Base-by-base conservation (phyloP, 2,888 invertebrate species). In the Polyommatus icarus region DNA sequence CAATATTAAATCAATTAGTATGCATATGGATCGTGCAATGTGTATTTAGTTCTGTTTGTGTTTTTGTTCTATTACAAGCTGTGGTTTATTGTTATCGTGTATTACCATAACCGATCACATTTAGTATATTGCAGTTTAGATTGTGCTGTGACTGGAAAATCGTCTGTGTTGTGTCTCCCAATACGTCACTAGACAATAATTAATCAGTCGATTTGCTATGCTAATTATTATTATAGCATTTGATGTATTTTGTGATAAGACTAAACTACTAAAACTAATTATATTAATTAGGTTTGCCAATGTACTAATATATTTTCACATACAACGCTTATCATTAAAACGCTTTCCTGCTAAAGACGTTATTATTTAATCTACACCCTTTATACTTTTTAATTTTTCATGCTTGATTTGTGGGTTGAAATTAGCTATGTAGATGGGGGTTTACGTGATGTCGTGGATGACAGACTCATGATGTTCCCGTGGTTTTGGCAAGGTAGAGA, bases 121-220 rank as follows among this genome's bases (percentile, higher is more conserved):
- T 24, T 61, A 24, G 50, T 50, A 29, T 54, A 54, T 29, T 29
- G 29, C 20, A 75, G 40, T n/a, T n/a, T 29, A 15, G 54, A 54
- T 54, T 75, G 75, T 54, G 54, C 20, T 75, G 75, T 75, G 54
- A 54, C 54, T 67, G 67, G 67, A 67, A 67, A 67, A 18, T 67
- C 67, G 29, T 67, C 6, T 67, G 18, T 67, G 59, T 59, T 3
- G 0, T 10, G 24, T 67, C 29, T 67, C 4, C 29, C 29, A 67
- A 20, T 20, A 24, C 12, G 10, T 59, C 1, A 8, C 20, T 54
- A 67, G 15, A 67, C 67, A 67, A 67, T 29, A 24, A 24, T 15
- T 67, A 67, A 12, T 15, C 29, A 67, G 67, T 24, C 67, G 5
- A 29, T 15, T 24, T 29, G 67, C 24, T 20, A 20, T 15, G 67